Conservation (phyloP, 2,797 vertebrate genomes). For the Xerus rutilus region DNA sequence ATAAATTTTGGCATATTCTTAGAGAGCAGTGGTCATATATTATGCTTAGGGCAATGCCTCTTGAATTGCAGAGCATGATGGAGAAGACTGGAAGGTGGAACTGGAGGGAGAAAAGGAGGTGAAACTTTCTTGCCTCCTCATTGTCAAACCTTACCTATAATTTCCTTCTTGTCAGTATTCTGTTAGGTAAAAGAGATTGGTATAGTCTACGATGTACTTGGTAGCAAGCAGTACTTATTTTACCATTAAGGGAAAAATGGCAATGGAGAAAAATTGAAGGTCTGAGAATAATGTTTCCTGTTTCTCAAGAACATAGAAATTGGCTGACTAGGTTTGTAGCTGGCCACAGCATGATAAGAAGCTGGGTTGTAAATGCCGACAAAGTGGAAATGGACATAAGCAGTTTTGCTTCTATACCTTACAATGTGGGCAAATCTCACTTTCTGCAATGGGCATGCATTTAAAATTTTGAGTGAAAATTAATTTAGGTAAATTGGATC, state of each 20-base stretch:
- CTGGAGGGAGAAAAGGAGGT: background rate
- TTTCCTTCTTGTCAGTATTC: slow-evolving; percentile 34
- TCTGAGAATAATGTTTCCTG: slow-evolving; percentile 62
- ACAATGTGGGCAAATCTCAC: slow-evolving; percentile 50
- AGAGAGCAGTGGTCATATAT: background rate
- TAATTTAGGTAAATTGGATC: slow-evolving; percentile 67
- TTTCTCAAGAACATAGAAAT: slow-evolving; percentile 64
- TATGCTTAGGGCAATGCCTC: background rate
- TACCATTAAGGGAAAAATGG: slow-evolving; percentile 36
- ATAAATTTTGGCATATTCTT: slow-evolving; percentile 54
- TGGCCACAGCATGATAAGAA: slow-evolving; percentile 57
- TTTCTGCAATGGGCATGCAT: slow-evolving; percentile 53
- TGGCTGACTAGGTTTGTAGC: slow-evolving; percentile 42
- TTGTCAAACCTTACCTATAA: background rate
- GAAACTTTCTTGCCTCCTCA: slow-evolving; percentile 44
- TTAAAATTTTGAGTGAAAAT: slow-evolving; percentile 62
- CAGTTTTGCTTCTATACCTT: slow-evolving; percentile 63
- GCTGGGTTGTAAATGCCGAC: background rate
- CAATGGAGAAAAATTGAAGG: slow-evolving; percentile 57
- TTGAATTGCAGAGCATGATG: background rate
- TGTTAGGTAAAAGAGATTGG: slow-evolving; percentile 24
- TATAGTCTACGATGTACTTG: slow-evolving; percentile 10
- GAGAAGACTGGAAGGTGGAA: background rate
- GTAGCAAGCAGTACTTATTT: slow-evolving; percentile 4
- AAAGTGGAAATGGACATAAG: slow-evolving; percentile 65